Base-by-base conservation (phyloP, 2,113 vertebrate genomes). In the Gobio gobio region DNA sequence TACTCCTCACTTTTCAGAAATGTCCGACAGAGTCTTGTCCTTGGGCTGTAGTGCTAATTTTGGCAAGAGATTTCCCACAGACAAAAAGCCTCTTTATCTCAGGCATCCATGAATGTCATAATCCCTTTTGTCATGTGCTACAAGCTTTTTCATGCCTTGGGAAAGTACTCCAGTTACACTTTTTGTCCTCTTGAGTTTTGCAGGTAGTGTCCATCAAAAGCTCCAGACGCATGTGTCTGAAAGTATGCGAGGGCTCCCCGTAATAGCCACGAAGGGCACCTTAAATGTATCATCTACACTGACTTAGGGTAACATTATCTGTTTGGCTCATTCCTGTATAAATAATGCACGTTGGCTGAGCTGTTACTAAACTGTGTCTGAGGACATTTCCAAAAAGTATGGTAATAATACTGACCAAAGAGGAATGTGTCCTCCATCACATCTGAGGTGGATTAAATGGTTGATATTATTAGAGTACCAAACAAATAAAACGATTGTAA, bases 271-370 rank as follows among this genome's bases (percentile, higher is more conserved):
- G 92, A 91, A 86, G 91, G 91, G 92, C 87, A 94, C 90, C 91
- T 88, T 92, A 91, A 89, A 93, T 90, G 91, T 91, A 90, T 83
- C 54, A 75, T 75, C 91, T 90, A 91, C 85, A 91, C 91, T 95
- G 93, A 91, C 86, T 90, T 91, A 82, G 92, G 92, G 97, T 97
- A 98, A 97, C 93, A 89, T 88, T 96, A 98, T 94, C 96, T 90
- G 90, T 87, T 16, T 86, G 92, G 93, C 92, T 96, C 73, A 74
- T 87, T 88, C 91, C 61, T 63, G 63, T 93, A 96, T 98, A 87
- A 97, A 98, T 98, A 96, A 98, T 98, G 96, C 90, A 98, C 82
- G 89, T 83, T 85, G 94, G 90, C 94, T 92, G 93, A 91, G 92
- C 94, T 91, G 90, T 94, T 94, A 93, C 93, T 87, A 94, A 95